Base-by-base conservation (phyloP, 2,888 invertebrate species). In the Petrolisthes cinctipes region DNA sequence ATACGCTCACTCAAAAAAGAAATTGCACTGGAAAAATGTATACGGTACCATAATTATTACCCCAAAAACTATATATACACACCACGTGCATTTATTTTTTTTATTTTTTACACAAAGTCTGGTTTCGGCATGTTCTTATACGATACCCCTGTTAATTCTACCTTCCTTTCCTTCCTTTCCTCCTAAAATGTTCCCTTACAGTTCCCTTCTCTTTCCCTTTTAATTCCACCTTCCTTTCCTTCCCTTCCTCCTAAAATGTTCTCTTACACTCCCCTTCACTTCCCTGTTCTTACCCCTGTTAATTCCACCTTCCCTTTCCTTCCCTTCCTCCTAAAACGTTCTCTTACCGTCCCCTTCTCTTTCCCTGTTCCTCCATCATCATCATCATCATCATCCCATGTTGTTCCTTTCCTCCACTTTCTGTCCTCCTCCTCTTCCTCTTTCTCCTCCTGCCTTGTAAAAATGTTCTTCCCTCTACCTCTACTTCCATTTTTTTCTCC, bases 171-270 rank as follows among this genome's bases (percentile, higher is more conserved):
- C 81, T 81, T 81, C 56, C 53, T 66, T 51, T 66, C 51, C 66
- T 61, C 61, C 53, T 56, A 78, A 51, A 51, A 78, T 61, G n/a
- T 23, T 54, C 57, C 2, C 37, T 37, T 37, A 37, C 37, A 57
- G 57, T 81, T 56, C 53, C 78, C 53, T 53, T 78, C 78, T 78
- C 78, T 78, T 53, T 78, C 53, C 37, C 78, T 78, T 53, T 78
- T 53, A 51, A 37, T n/a, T n/a, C 20, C 56, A n/a, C 56, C 23
- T 61, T 61, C 81, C 23, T 61, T 81, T 61, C 23, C 81, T 81
- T 61, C 23, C 81, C 14, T 61, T 81, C 81, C 61, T 56, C 20
- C 80, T 14, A 11, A 56, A 54, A 56, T 80, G 17, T 54, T 80
- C 80, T 9, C 54, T 14, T 5, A 56, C 80, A 56, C 80, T 56